Conservation (phyloP, 30 jellyfish, hydroid and myxozoan genomes). For the Aurelia aurita region DNA sequence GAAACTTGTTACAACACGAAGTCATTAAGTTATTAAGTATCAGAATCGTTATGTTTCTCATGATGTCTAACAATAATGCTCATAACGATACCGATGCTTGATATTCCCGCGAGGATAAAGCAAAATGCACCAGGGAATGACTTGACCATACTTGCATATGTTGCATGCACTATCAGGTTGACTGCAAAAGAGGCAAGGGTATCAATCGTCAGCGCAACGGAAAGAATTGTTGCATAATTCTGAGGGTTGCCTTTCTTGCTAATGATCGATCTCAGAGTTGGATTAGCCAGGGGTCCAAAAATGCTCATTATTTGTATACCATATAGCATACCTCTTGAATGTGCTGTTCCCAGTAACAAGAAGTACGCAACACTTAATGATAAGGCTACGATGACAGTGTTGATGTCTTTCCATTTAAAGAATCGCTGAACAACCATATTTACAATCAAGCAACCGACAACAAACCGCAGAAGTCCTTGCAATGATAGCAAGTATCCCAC, state of each 20-base stretch:
- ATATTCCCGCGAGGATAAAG: slow-evolving; percentile 32
- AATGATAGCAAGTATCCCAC: slow-evolving; percentile 44
- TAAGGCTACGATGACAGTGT: slow-evolving; percentile 11
- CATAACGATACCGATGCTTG: slow-evolving; percentile 15
- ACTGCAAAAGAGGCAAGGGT: slow-evolving; percentile 24
- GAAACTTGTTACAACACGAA: too few species aligned
- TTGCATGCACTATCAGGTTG: slow-evolving; percentile 23
- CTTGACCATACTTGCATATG: slow-evolving; percentile 19
- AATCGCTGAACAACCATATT: slow-evolving; percentile 29
- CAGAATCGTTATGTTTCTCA: too few species aligned
- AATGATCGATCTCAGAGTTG: slow-evolving; percentile 38
- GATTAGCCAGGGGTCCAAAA: slow-evolving; percentile 45
- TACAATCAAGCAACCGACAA: slow-evolving; percentile 21
- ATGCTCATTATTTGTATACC: slow-evolving; percentile 30
- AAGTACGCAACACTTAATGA: slow-evolving; percentile 10
- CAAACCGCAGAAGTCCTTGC: slow-evolving; percentile 45
- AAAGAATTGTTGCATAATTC: slow-evolving; percentile 34
- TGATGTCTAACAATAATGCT: neutral
- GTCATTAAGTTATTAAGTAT: too few species aligned
- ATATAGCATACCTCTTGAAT: slow-evolving; percentile 15
- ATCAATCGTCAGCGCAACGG: slow-evolving; percentile 35
- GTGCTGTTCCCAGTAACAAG: slow-evolving; percentile 28
- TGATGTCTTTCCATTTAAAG: slow-evolving; percentile 29
- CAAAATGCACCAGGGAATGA: slow-evolving; percentile 30
- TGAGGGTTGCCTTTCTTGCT: slow-evolving; percentile 37